Percentiles rank a stretch among this genome's conserved stretches.
Evolutionary conservation across 2,113 vertebrate species (phyloP).

Genomic region (Rattus rattus): DNA sequence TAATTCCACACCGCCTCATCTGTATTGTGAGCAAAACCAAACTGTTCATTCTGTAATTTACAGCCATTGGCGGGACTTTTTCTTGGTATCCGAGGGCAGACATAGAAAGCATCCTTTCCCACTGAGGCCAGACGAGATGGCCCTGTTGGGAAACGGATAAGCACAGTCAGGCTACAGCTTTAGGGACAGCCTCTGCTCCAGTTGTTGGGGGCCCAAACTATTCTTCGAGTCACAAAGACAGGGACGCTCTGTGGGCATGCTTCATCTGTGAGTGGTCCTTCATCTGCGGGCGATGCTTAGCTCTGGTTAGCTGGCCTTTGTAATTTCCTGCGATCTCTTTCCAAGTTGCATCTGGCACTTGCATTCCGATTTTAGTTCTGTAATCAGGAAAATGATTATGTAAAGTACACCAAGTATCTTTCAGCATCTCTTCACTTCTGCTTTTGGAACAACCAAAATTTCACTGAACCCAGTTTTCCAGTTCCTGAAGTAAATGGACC

Average conservation of each 20-base stretch:
- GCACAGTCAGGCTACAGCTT: no score
- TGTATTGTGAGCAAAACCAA: neutral
- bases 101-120: no score
- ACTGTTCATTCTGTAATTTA: neutral
- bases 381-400: neutral
- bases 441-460: neutral
- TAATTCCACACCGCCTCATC: neutral
- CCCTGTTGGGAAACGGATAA: no score
- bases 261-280: neutral
- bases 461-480: neutral
- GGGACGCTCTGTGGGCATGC: neutral
- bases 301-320: neutral
- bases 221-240: neutral
- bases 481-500: neutral
- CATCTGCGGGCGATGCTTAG: neutral
- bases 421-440: neutral
- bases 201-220: neutral
- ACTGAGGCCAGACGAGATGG: no score
- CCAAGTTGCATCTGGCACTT: neutral
- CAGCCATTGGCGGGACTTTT: no score
- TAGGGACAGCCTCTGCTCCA: no score
- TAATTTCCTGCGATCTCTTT: neutral
- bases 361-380: constrained; percentile 28
- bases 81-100: neutral
- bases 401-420: neutral